These are phyloP conservation scores for Gulo gulo DNA, from an alignment of 2,113 vertebrate species.

Conservation along the genomic window DNA sequence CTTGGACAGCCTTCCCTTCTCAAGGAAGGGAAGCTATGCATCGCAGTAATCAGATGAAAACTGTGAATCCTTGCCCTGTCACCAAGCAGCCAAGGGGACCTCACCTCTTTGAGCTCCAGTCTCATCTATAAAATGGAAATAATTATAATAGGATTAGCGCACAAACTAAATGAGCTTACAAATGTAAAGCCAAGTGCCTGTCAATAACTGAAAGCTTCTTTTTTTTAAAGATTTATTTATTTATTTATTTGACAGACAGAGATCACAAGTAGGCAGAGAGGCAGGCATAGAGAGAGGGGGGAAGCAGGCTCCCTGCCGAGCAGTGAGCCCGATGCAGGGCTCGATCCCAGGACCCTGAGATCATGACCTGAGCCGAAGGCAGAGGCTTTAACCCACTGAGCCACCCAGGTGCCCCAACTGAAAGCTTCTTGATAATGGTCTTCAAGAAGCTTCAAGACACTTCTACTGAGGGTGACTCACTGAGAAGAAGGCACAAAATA, in stretches of 20 bases:
- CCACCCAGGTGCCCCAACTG: too few species aligned
- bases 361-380: too few species aligned
- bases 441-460: not conserved
- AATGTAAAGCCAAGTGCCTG: not conserved
- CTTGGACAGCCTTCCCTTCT: not conserved
- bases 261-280: too few species aligned
- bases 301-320: too few species aligned
- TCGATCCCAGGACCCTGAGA: too few species aligned
- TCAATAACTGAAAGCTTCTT: not conserved
- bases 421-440: not conserved
- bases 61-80: not conserved
- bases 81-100: not conserved
- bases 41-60: not conserved
- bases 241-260: too few species aligned
- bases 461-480: not conserved
- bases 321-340: too few species aligned
- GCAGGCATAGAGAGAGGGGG: too few species aligned
- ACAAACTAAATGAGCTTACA: not conserved
- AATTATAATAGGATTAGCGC: not conserved
- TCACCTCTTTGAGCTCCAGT: not conserved
- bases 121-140: not conserved
- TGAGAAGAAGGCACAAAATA: not conserved
- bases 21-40: not conserved
- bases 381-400: too few species aligned
- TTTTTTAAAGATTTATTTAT: too few species aligned